Conservation (phyloP, 2,113 vertebrate species). For the Felis chaus region DNA sequence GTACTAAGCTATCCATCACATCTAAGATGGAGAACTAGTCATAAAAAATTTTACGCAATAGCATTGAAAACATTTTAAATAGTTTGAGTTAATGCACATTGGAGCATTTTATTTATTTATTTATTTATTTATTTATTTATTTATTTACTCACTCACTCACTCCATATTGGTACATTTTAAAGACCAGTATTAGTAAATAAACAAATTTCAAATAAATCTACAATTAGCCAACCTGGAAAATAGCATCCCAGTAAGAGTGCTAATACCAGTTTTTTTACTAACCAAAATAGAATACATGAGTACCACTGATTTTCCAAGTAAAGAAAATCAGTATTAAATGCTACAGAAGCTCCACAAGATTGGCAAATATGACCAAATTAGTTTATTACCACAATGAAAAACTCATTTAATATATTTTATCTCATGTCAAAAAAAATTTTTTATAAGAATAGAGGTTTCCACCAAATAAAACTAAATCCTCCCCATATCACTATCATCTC, state of each 20-base stretch:
- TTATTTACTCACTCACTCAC: background rate
- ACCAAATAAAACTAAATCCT: constrained; percentile 40
- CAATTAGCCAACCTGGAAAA: constrained; percentile 68
- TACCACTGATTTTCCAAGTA: constrained; percentile 73
- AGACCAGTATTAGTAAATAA: background rate
- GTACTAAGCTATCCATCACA: background rate
- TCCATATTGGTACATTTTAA: background rate
- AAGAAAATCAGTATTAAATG: constrained; percentile 61
- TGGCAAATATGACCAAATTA: constrained; percentile 72
- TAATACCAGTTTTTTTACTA: constrained; percentile 68
- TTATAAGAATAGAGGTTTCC: background rate
- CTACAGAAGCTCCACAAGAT: constrained; percentile 65
- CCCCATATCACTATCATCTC: background rate
- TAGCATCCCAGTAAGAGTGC: constrained; percentile 74
- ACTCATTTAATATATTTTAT: constrained; percentile 63
- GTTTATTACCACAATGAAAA: constrained; percentile 62
- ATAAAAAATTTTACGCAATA: background rate
- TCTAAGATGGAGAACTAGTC: background rate
- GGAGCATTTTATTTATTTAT: background rate
- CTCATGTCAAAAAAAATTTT: constrained; percentile 50
- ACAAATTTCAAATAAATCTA: constrained; percentile 74
- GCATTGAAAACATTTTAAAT: constrained; percentile 21
- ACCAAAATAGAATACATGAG: constrained; percentile 70
- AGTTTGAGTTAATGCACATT: background rate
- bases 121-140: background rate